Conservation (phyloP, 64 coral and sea anemone species). For the Pocillopora damicornis region DNA sequence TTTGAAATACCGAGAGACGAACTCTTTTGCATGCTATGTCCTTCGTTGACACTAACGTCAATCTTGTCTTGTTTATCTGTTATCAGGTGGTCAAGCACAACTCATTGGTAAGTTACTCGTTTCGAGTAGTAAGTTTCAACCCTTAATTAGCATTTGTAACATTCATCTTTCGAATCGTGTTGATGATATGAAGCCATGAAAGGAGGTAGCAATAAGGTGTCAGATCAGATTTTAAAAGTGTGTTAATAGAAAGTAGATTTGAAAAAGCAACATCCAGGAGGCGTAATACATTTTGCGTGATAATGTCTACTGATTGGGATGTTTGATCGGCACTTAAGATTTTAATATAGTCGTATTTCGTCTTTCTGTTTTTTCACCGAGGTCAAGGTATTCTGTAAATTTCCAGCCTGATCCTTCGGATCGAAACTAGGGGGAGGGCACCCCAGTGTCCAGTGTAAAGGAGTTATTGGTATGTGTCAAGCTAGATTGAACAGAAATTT, state of each 20-base stretch:
- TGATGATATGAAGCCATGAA: background rate
- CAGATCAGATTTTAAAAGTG: background rate
- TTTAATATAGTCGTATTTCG: background rate
- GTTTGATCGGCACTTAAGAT: background rate
- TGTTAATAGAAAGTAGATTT: background rate
- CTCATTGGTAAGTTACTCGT: slow-evolving; percentile 31
- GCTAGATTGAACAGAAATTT: background rate
- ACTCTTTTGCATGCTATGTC: background rate
- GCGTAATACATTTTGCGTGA: slow-evolving; percentile 1
- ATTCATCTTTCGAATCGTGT: background rate
- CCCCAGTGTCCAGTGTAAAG: background rate
- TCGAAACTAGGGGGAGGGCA: background rate
- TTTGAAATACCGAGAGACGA: background rate
- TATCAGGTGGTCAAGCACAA: slow-evolving; percentile 39
- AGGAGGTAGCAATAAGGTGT: background rate
- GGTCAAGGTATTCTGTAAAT: background rate
- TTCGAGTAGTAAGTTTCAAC: background rate
- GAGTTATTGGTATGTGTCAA: background rate
- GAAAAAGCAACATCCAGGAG: background rate
- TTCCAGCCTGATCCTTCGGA: background rate
- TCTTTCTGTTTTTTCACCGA: background rate
- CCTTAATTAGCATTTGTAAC: background rate
- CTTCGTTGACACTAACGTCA: background rate
- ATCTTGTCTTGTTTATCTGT: slow-evolving; percentile 15
- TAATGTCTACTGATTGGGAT: slow-evolving; percentile 21